These are phyloP conservation scores for Malacosoma neustria DNA, from an alignment of 2,888 invertebrate genomes.

Conservation along the genomic window DNA sequence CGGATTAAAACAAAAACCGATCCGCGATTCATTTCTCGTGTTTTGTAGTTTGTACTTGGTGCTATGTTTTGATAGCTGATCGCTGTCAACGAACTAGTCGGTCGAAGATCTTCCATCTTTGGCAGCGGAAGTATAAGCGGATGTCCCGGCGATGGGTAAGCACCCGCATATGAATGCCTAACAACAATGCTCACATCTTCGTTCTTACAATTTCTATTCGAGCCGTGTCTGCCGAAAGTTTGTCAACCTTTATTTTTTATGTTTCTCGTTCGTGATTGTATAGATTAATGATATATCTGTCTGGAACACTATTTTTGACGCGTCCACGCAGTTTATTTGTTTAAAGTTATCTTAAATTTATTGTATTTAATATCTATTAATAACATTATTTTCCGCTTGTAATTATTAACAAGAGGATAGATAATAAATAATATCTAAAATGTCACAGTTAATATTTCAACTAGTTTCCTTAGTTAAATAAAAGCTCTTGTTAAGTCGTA, in stretches of 20 bases:
- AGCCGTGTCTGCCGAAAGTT: constrained; percentile 66
- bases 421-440: no score
- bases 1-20: constrained; percentile 18
- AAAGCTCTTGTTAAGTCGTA: no score
- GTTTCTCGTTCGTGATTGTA: constrained; percentile 33
- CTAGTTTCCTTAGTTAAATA: no score
- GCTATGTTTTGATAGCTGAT: constrained; percentile 39
- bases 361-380: no score
- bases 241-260: constrained; percentile 67
- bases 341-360: no score
- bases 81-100: constrained; percentile 64
- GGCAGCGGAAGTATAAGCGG: constrained; percentile 71
- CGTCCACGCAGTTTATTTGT: no score
- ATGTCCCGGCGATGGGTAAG: constrained; percentile 73
- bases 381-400: no score
- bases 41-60: constrained; percentile 9
- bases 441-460: no score
- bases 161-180: constrained; percentile 65
- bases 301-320: background rate
- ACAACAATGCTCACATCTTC: constrained; percentile 56
- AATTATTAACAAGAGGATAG: no score
- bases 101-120: constrained; percentile 68
- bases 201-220: constrained; percentile 68
- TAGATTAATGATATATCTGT: constrained; percentile 8
- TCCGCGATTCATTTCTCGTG: constrained; percentile 12